Base-by-base conservation (phyloP, 2,113 vertebrate genomes). In the Cnemophilus loriae region DNA sequence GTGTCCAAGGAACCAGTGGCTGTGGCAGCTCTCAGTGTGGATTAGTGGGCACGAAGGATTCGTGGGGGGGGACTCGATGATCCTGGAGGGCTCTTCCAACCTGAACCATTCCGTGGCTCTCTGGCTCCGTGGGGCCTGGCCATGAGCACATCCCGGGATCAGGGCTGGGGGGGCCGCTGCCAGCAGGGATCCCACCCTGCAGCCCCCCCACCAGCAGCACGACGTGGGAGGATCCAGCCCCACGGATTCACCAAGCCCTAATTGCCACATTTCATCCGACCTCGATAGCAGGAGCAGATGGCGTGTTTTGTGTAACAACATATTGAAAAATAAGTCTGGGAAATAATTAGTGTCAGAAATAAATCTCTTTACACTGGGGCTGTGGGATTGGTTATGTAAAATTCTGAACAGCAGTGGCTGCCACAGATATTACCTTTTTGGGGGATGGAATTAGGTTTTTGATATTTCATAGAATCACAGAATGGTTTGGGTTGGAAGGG, bases 71-170 rank as follows among this genome's bases (percentile, higher is more conserved):
- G n/a, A 7, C 23, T 27, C 5, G 2, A 2, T 27, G 63, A 3
- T 1, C 46, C 39, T 2, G 10, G 30, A 2, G 46, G 10, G 6
- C 8, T 32, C 19, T 32, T 26, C 47, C 39, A 53, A 1, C 5
- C 32, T 5, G 10, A 13, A 2, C 3, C 0, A 2, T 19, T 28
- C 30, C 2, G 11, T 11, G 53, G 7, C 12, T 27, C 44, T 7
- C n/a, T 10, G 2, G 7, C 32, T 49, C 32, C 4, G 33, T 0
- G 3, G 24, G 90, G 24, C 16, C 61, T 16, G 3, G 52, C 32
- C 3, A 0, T 0, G 5, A 7, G 57, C 57, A 30, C 22, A 11
- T 0, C 13, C 42, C 2, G 0, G 71, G n/a, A 23, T 23, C 20
- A 1, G 49, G 44, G 11, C 3, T 67, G 64, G 16, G 9, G 59